These are phyloP conservation scores for Tragelaphus imberbis DNA, from an alignment of 2,113 vertebrate species.

Conservation along the genomic window DNA sequence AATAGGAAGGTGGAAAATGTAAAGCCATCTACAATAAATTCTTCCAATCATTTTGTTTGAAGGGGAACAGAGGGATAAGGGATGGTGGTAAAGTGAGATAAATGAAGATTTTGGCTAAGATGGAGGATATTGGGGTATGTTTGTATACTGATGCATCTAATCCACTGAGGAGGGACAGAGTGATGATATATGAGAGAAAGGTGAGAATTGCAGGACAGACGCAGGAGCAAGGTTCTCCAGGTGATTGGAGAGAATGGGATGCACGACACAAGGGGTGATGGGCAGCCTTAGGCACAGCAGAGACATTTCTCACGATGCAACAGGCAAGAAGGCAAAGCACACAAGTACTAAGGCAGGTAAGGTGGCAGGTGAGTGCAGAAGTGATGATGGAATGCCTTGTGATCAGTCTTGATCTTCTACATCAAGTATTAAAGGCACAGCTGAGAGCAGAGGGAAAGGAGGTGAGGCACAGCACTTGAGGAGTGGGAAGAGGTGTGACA, in stretches of 20 bases:
- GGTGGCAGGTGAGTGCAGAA: not conserved
- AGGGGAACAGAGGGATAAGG: not conserved
- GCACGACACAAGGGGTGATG: not conserved
- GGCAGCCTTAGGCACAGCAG: not conserved
- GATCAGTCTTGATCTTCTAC: not conserved
- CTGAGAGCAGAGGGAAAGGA: not conserved
- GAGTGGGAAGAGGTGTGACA: not conserved
- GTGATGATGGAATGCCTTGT: not conserved
- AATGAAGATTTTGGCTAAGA: not conserved
- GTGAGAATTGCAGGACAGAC: not conserved
- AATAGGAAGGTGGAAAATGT: not conserved
- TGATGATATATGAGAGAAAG: not conserved
- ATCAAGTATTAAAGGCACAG: not conserved
- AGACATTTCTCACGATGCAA: not conserved
- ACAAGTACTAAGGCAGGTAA: not conserved
- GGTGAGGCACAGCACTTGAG: not conserved
- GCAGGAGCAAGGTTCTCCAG: not conserved
- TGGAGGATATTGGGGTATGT: not conserved
- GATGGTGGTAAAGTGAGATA: not conserved
- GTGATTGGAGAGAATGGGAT: not conserved
- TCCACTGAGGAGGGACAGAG: not conserved
- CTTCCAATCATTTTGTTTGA: not conserved
- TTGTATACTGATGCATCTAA: no score
- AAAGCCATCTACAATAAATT: not conserved
- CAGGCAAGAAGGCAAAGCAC: not conserved